Evolutionary conservation across 2,888 invertebrate genomes (phyloP), one percentile per base, ranked within the genome.

Genomic region (Apamea anceps): DNA sequence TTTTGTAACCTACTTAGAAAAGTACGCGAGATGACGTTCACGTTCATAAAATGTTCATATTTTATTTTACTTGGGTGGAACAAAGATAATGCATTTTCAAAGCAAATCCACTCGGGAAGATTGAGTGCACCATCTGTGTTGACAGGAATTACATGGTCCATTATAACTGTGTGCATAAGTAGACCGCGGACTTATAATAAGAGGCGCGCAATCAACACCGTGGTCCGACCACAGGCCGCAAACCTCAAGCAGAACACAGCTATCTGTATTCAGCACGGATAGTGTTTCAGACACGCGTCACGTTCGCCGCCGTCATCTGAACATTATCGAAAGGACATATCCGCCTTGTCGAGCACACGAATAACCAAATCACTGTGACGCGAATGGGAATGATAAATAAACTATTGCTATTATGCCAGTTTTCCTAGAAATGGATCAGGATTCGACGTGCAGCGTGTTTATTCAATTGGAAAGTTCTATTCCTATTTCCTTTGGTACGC

Each of bases 191-290:
- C 60, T 74, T 74, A 77, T 66, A 76, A 76, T 77, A 88, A 85
- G 88, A 87, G 89, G 88, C 75, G 72, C 85, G 88, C 89, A 91
- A 92, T 91, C 91, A 91, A 92, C 90, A 92, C 91, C 88, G 81
- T 65, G 88, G 84, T 79, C 80, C 79, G 79, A 91, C 94, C 93
- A 87, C 94, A 92, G 88, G 86, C 94, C 93, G 84, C 94, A 92
- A 90, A 89, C 93, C 94, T 90, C 92, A 89, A 81, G 79, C 82
- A 71, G 73, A 89, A 85, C 82, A 88, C 85, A 87, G 71, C 87
- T 90, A 88, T 91, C 90, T 88, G 91, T 92, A 92, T 91, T 90
- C 90, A 89, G 79, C 84, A 77, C 84, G 88, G 86, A 89, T 93
- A 87, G 85, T 87, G 90, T 92, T 90, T 89, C 91, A 91, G 89